Percentiles rank a stretch among this genome's conserved stretches.
Evolutionary conservation across 2,113 vertebrate species (phyloP).

Genomic region (Puma concolor): DNA sequence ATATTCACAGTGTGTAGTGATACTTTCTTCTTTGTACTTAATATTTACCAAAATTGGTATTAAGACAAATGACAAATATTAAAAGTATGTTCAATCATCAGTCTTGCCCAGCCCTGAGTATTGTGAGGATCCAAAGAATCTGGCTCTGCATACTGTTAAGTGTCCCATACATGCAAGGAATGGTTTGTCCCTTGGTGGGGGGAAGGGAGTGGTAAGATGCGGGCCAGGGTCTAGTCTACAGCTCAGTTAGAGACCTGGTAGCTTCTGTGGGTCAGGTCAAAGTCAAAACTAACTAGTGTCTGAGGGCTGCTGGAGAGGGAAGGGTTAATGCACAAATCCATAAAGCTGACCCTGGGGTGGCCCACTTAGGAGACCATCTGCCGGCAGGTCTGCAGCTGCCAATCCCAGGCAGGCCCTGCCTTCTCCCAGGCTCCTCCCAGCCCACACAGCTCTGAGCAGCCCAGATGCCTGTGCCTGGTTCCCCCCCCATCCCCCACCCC

Average conservation of each 20-base stretch:
- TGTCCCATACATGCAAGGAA: neutral
- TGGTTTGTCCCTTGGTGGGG: neutral
- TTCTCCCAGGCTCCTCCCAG: conserved; percentile 29
- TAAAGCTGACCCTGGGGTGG: conserved; percentile 82
- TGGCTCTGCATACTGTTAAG: neutral
- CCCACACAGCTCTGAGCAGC: neutral
- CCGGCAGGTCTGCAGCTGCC: conserved; percentile 76
- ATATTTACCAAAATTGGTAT: neutral
- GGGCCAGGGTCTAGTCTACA: neutral
- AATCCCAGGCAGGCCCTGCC: conserved; percentile 57
- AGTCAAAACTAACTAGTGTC: neutral
- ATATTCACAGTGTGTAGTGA: neutral
- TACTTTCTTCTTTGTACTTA: neutral
- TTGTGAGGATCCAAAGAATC: neutral
- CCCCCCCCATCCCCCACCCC: too few relatives aligned
- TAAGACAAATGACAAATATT: neutral
- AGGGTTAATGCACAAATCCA: conserved; percentile 86
- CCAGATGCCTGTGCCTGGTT: neutral
- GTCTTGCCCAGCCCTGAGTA: neutral
- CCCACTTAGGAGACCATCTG: conserved; percentile 87
- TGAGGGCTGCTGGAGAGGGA: conserved; percentile 58
- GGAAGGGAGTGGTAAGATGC: fast-evolving
- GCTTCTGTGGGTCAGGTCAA: neutral
- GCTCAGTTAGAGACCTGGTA: neutral
- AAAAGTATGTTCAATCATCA: neutral